Evolutionary conservation across 2,888 invertebrate species (phyloP).

Genomic region (Microchrysa polita): DNA sequence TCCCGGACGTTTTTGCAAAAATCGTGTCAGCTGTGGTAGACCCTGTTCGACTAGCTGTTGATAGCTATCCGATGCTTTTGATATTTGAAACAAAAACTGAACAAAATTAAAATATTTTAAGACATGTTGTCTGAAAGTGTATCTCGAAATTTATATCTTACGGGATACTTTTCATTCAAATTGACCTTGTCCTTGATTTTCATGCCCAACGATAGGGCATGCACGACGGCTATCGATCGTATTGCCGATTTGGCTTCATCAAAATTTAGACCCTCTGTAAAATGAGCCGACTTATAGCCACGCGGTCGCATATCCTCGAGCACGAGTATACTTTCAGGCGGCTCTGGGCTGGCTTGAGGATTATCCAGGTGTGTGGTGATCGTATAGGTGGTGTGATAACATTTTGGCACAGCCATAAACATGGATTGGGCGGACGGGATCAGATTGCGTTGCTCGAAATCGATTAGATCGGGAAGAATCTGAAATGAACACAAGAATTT

Average conservation of each 20-base stretch:
- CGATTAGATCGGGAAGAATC: constrained; percentile 76
- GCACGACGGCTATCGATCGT: constrained; percentile 76
- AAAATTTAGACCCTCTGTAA: constrained; percentile 54
- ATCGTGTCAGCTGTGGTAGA: constrained; percentile 77
- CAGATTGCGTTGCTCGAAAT: constrained; percentile 67
- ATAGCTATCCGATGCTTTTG: constrained; percentile 81
- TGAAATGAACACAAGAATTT: constrained; percentile 64
- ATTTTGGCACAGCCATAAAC: constrained; percentile 74
- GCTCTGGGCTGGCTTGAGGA: constrained; percentile 61
- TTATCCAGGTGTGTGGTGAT: constrained; percentile 51
- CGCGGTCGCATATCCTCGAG: constrained; percentile 76
- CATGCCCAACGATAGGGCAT: constrained; percentile 75
- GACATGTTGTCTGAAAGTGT: too few relatives aligned
- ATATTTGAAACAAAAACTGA: constrained; percentile 78
- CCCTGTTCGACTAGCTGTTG: constrained; percentile 81
- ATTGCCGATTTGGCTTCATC: constrained; percentile 76
- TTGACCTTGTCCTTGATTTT: constrained; percentile 66
- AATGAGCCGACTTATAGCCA: constrained; percentile 54
- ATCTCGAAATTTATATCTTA: constrained; percentile 46
- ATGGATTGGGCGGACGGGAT: constrained; percentile 64
- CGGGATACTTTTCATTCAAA: constrained; percentile 55
- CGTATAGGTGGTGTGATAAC: constrained; percentile 73
- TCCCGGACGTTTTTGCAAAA: constrained; percentile 74
- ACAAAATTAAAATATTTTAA: constrained; percentile 7
- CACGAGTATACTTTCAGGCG: constrained; percentile 75